Base-by-base conservation (phyloP, 2,888 invertebrate genomes). In the Trissolcus brochymenae region DNA sequence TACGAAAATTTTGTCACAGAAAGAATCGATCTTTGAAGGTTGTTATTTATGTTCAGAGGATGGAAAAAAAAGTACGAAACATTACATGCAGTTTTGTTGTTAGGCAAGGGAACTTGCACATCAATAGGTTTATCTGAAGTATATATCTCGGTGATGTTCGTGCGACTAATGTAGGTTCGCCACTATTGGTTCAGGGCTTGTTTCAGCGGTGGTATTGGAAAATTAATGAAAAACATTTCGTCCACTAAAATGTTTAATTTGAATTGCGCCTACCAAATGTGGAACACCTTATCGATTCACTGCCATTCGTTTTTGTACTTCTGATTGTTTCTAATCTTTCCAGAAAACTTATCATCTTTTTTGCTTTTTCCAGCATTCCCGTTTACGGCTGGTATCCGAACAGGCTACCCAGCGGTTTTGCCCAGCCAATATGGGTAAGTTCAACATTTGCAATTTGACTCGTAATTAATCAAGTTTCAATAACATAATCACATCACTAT, bases 351-450 rank as follows among this genome's bases (percentile, higher is more conserved):
- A 46, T 46, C 1, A 16, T 1, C 3, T 41, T 46, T 16, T 46
- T 46, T 35, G 35, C 35, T 11, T 11, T 11, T 82, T 81, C 11
- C 91, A 93, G 94, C 93, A 86, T 94, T 93, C 89, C 92, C 93
- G 85, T 93, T 94, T 87, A 93, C 94, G 80, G 91, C 93, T 62
- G 94, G 95, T 79, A 93, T 95, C 78, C 92, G 95, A 81, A 91
- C 95, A 79, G 95, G 95, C 80, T 95, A 95, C 88, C 95, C 94
- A 66, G 91, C 94, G 57, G 93, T 95, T 79, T 91, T 96, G 84
- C 95, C 94, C 75, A 92, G 95, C 81, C 95, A 94, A 88, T 96
- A 95, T 88, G 95, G 95, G 96, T 96, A 91, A 95, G 95, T 94
- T 78, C 61, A 50, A 70, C 11, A 11, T n/a, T 25, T 50, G 51